Evolutionary conservation across 35 echinoderm and acorn worm species (phyloP).

Genomic region (Eucidaris tribuloides): DNA sequence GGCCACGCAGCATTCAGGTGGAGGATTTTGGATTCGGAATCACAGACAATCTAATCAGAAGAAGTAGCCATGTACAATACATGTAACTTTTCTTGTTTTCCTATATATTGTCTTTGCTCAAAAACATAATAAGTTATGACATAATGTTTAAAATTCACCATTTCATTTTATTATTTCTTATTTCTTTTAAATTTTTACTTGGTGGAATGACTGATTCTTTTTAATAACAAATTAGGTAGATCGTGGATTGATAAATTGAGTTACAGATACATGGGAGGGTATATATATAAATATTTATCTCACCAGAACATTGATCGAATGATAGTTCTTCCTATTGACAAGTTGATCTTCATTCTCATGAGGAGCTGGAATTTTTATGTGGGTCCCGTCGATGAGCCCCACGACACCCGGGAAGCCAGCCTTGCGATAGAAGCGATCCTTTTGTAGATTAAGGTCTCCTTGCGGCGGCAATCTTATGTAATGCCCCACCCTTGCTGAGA

Average conservation of each 20-base stretch:
- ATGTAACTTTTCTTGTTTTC: background rate
- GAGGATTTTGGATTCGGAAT: background rate
- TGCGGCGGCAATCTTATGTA: too few species aligned
- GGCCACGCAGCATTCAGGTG: background rate
- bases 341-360: slow-evolving; percentile 19
- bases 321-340: slow-evolving; percentile 54
- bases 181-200: background rate
- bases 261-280: background rate
- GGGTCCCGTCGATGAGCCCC: too few species aligned
- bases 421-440: background rate
- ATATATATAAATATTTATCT: background rate
- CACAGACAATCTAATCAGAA: background rate
- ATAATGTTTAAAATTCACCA: background rate
- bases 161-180: background rate
- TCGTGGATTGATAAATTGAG: background rate
- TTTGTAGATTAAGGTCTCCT: background rate
- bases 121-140: background rate
- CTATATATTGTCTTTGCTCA: background rate
- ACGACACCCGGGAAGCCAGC: too few species aligned
- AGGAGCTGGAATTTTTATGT: background rate
- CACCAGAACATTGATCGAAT: slow-evolving; percentile 44
- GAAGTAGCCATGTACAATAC: background rate
- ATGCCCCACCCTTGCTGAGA: too few species aligned
- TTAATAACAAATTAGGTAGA: background rate
- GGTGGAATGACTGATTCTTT: background rate